Evolutionary conservation across 2,797 vertebrate species (phyloP).

Genomic region (Notolabrus celidotus): DNA sequence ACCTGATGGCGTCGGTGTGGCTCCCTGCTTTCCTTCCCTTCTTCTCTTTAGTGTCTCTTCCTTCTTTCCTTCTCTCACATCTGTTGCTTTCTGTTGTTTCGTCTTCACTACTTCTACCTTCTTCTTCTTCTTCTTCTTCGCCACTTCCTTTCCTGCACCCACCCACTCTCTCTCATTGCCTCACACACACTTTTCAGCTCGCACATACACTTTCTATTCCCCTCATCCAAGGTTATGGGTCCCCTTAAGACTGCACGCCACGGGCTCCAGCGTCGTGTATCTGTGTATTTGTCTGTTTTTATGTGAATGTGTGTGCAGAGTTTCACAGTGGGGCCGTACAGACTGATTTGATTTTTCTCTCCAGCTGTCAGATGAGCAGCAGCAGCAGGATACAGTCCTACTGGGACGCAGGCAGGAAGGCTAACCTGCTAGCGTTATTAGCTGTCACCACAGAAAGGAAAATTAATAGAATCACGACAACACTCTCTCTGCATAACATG

Average conservation of each 20-base stretch:
- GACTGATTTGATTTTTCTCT: conserved; percentile 51
- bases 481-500: neutral
- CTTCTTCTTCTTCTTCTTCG: conserved; percentile 60
- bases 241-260: conserved; percentile 67
- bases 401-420: conserved; percentile 25
- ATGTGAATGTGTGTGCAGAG: neutral
- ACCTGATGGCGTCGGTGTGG: neutral
- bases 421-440: conserved; percentile 53
- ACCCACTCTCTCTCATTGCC: conserved; percentile 69
- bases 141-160: conserved; percentile 76
- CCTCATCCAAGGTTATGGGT: conserved; percentile 70
- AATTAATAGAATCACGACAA: conserved; percentile 15
- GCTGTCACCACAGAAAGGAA: conserved; percentile 38
- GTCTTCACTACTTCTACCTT: conserved; percentile 69
- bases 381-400: conserved; percentile 32
- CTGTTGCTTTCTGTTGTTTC: conserved; percentile 66
- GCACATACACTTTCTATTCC: conserved; percentile 53
- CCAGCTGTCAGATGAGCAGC: conserved; percentile 54
- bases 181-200: conserved; percentile 42
- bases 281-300: conserved; percentile 18
- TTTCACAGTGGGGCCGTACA: conserved; percentile 46
- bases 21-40: neutral
- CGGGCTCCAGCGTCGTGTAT: conserved; percentile 48
- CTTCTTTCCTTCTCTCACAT: conserved; percentile 52
- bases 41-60: conserved; percentile 6